These are phyloP conservation scores for Apodemus speciosus DNA, from an alignment of 2,113 vertebrate genomes.

Conservation along the genomic window DNA sequence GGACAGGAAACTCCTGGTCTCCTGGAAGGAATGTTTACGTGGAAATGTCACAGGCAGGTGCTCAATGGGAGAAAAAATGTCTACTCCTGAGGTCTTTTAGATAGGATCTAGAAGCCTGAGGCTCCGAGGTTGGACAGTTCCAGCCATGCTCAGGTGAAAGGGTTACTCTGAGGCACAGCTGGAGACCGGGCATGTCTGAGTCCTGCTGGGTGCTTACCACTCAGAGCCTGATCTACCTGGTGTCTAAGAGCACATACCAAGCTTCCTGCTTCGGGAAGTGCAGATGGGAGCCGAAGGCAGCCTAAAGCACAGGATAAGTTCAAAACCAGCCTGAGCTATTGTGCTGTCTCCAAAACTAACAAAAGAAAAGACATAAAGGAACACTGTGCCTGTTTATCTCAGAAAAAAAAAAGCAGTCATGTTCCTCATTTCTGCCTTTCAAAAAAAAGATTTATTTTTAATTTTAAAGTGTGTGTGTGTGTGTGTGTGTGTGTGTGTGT, in stretches of 20 bases:
- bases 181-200: accelerated
- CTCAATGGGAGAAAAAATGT: not conserved
- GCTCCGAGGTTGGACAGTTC: not conserved
- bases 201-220: not conserved
- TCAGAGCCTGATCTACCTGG: not conserved
- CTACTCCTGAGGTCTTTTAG: not conserved
- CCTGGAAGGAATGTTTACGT: not conserved
- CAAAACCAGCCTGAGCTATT: not conserved
- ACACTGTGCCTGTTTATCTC: not conserved
- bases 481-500: not conserved
- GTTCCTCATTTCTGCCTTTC: not conserved
- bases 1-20: not conserved
- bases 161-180: no score
- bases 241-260: not conserved
- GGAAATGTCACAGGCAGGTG: not conserved
- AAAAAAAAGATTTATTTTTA: not conserved
- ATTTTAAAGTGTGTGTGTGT: not conserved
- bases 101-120: not conserved
- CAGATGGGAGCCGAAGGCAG: not conserved
- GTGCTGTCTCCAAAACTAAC: no score
- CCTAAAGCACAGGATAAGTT: not conserved
- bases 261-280: no score
- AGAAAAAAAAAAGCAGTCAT: not conserved
- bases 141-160: not conserved
- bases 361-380: not conserved